Evolutionary conservation across 2,888 invertebrate genomes (phyloP).

Genomic region (Polyommatus icarus): DNA sequence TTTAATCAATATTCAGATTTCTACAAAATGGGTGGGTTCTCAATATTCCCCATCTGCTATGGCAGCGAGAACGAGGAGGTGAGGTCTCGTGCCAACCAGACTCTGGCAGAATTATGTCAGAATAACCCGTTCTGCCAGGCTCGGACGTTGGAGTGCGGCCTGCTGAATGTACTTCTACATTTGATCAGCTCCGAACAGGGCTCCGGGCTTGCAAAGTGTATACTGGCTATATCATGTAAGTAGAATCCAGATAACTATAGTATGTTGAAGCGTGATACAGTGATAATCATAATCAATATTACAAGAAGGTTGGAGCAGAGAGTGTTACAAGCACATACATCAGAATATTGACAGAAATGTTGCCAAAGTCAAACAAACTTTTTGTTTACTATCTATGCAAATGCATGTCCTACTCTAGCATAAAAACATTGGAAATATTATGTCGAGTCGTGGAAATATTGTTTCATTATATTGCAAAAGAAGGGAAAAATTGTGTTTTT

Average conservation of each 20-base stretch:
- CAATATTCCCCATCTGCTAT: constrained; percentile 85
- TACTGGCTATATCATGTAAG: constrained; percentile 91
- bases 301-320: too few species aligned
- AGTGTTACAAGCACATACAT: too few species aligned
- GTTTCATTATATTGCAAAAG: too few species aligned
- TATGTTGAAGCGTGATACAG: too few species aligned
- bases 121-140: constrained; percentile 92
- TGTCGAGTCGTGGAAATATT: too few species aligned
- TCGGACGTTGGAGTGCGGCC: constrained; percentile 82
- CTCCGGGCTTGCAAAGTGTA: constrained; percentile 83
- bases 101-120: constrained; percentile 90
- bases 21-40: constrained; percentile 90
- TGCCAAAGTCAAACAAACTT: too few species aligned
- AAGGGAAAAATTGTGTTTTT: too few species aligned
- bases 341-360: too few species aligned
- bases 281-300: too few species aligned
- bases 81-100: constrained; percentile 82
- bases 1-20: constrained; percentile 82
- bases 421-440: too few species aligned
- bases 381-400: too few species aligned
- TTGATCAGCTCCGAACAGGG: constrained; percentile 81
- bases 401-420: too few species aligned
- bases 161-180: constrained; percentile 82
- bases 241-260: constrained; percentile 39
- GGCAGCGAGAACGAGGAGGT: constrained; percentile 82